phyloP scores from a whole-genome alignment of 2,797 vertebrate genomes.

The Potorous gilbertii region DNA sequence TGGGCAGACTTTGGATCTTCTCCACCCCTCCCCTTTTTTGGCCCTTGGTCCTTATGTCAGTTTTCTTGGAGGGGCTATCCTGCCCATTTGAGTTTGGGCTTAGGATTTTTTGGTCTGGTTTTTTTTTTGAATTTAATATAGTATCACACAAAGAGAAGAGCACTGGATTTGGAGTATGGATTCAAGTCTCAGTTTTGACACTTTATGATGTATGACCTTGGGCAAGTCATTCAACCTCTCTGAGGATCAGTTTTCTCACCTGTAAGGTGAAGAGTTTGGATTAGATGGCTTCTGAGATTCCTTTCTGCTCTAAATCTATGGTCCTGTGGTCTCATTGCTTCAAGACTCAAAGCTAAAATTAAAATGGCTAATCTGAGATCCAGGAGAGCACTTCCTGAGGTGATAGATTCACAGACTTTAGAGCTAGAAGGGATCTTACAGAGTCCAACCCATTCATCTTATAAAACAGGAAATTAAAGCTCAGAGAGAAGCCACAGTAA shows the following conservation, averaged over 20 bases:
- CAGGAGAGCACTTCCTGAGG: background rate
- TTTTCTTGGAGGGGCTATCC: background rate
- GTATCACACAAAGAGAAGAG: background rate
- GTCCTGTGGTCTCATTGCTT: background rate
- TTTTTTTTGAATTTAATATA: background rate
- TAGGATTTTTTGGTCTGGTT: background rate
- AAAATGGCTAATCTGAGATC: background rate
- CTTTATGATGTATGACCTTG: background rate
- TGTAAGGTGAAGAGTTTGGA: background rate
- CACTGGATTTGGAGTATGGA: background rate
- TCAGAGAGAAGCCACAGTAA: background rate
- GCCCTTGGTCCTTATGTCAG: too few species aligned
- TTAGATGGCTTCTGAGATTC: background rate
- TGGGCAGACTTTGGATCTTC: background rate
- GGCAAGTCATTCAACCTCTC: background rate
- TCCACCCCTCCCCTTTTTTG: background rate
- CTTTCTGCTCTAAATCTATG: background rate
- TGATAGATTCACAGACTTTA: background rate
- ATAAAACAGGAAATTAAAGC: background rate
- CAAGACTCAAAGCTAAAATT: background rate
- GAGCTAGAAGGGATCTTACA: background rate
- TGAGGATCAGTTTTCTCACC: background rate
- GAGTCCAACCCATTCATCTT: background rate
- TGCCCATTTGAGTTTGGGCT: background rate
- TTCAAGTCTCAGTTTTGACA: background rate